phyloP scores from a whole-genome alignment of 2,888 invertebrate genomes.

The Imbricaverruca yamaguchii region DNA sequence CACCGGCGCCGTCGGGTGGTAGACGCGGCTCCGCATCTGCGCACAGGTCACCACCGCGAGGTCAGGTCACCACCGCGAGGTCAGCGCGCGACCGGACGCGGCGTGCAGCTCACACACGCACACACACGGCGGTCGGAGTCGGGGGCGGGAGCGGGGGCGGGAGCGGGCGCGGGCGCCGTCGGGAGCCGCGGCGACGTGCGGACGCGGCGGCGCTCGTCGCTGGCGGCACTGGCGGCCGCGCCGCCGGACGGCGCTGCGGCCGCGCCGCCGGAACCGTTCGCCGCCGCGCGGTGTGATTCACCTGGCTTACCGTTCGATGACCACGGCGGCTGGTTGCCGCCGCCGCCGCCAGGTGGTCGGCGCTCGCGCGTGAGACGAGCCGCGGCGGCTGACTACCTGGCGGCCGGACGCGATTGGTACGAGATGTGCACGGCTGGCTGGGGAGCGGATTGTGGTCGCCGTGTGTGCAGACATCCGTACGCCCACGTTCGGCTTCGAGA shows the following conservation, averaged over 20 bases:
- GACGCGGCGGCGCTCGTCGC: too few species aligned
- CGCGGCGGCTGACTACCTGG: not conserved
- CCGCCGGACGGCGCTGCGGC: not conserved
- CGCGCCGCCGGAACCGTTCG: not conserved
- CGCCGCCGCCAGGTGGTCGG: not conserved
- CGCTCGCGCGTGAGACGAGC: not conserved
- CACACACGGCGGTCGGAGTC: not conserved
- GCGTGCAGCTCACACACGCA: not conserved
- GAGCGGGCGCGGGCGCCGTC: not conserved
- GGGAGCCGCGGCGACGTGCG: too few species aligned
- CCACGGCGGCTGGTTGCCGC: not conserved
- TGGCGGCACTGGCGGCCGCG: not conserved
- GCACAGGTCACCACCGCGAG: not conserved
- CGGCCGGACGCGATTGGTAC: not conserved
- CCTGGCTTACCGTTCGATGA: constrained; percentile 1
- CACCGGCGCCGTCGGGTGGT: constrained; percentile 8
- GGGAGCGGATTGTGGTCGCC: not conserved
- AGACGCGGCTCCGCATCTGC: constrained; percentile 9
- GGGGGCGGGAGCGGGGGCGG: not conserved
- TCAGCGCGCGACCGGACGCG: too few species aligned
- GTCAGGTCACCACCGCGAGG: not conserved
- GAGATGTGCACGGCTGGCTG: not conserved
- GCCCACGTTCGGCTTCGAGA: too few species aligned
- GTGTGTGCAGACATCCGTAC: not conserved
- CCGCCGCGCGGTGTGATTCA: not conserved